Evolutionary conservation across 2,113 vertebrate genomes (phyloP).

Genomic region (Sinocyclocheilus maitianheensis): DNA sequence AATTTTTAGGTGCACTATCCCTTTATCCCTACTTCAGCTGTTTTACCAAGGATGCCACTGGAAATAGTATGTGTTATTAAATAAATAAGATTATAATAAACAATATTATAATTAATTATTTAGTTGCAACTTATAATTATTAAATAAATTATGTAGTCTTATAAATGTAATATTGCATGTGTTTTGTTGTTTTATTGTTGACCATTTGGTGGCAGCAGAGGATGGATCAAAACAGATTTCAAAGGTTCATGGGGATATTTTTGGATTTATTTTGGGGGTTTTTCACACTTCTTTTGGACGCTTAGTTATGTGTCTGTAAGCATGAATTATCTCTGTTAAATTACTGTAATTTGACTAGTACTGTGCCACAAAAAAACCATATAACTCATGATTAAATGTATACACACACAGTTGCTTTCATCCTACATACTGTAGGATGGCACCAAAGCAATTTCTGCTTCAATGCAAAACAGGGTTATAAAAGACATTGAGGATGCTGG

Average conservation of each 20-base stretch:
- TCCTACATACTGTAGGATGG: background rate
- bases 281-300: background rate
- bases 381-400: background rate
- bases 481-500: background rate
- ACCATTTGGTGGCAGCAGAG: slow-evolving; percentile 67
- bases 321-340: background rate
- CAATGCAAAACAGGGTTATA: background rate
- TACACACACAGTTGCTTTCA: background rate
- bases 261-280: background rate
- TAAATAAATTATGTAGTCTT: background rate
- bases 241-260: background rate
- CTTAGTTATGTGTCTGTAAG: background rate
- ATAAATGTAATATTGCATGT: background rate
- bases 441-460: background rate
- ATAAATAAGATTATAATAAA: background rate
- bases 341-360: background rate
- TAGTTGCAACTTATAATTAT: background rate
- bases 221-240: background rate
- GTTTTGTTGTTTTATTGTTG: slow-evolving; percentile 5
- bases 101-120: background rate
- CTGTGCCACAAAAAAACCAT: background rate
- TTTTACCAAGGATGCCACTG: background rate
- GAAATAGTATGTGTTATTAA: background rate
- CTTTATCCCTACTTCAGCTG: background rate
- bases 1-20: background rate